A percentile compares a stretch with the other conserved stretches of the same genome.
Conservation (phyloP, 2,888 invertebrate species). For the Harpalus rufipes region DNA sequence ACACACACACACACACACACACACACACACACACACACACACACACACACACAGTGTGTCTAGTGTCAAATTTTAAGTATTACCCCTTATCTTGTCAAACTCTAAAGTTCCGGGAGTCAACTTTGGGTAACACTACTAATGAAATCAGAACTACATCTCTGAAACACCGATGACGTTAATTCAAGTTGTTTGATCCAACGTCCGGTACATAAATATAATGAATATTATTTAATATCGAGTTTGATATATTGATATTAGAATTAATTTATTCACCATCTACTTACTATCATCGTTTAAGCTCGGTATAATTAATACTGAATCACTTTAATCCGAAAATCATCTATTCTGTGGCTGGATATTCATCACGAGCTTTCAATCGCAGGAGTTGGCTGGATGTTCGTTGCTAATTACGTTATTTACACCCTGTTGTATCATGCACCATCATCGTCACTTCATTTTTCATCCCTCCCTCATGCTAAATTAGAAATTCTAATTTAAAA, state of each 20-base stretch:
- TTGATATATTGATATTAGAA: not conserved
- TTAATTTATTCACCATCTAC: not conserved
- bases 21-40: too few relatives aligned
- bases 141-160: too few relatives aligned
- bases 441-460: conserved; percentile 58
- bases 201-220: too few relatives aligned
- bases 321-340: not conserved
- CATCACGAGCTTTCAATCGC: conserved; percentile 1
- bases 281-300: not conserved
- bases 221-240: too few relatives aligned
- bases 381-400: conserved; percentile 12
- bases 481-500: conserved; percentile 65
- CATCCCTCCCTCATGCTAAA: conserved; percentile 49
- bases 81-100: too few relatives aligned
- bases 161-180: too few relatives aligned
- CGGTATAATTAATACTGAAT: not conserved
- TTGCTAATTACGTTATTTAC: conserved; percentile 60
- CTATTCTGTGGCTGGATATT: not conserved
- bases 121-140: too few relatives aligned
- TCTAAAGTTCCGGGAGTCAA: too few relatives aligned
- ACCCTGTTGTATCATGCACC: conserved; percentile 45
- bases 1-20: too few relatives aligned
- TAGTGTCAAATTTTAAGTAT: too few relatives aligned
- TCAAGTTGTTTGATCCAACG: too few relatives aligned
- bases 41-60: too few relatives aligned